Evolutionary conservation across 2,113 vertebrate genomes (phyloP).

Genomic region (Danionella cerebrum): DNA sequence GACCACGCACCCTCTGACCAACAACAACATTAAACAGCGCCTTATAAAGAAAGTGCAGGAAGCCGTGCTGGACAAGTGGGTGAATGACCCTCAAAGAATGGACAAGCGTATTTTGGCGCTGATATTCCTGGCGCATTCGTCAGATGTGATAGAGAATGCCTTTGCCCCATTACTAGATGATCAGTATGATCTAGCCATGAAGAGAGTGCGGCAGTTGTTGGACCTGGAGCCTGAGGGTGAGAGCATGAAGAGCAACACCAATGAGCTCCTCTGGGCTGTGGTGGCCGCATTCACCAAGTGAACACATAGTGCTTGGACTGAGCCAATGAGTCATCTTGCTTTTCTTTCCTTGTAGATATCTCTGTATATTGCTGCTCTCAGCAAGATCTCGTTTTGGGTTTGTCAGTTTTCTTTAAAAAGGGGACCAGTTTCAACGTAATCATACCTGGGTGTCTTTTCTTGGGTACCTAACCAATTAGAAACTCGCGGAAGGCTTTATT

Average conservation of each 20-base stretch:
- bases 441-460: background rate
- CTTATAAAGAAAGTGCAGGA: constrained; percentile 94
- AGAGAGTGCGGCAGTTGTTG: constrained; percentile 86
- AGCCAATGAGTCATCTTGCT: background rate
- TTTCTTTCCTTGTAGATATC: constrained; percentile 34
- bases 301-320: constrained; percentile 34
- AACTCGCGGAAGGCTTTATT: background rate
- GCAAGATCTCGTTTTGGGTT: constrained; percentile 20
- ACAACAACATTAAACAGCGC: constrained; percentile 90
- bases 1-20: constrained; percentile 94
- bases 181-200: constrained; percentile 93
- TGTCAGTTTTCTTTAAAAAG: constrained; percentile 32
- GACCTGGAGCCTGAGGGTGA: constrained; percentile 92
- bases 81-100: constrained; percentile 90
- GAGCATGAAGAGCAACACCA: constrained; percentile 80
- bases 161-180: constrained; percentile 90
- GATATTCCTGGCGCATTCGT: constrained; percentile 88
- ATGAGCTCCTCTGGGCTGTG: constrained; percentile 90
- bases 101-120: constrained; percentile 89
- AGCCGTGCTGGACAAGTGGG: constrained; percentile 89
- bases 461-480: background rate
- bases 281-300: constrained; percentile 94
- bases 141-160: constrained; percentile 90
- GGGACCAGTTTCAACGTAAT: background rate
- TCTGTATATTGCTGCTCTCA: constrained; percentile 25